A percentile compares a stretch with the other conserved stretches of the same genome.
Conservation (phyloP, 2,113 vertebrate species). For the Cacatua alba region DNA sequence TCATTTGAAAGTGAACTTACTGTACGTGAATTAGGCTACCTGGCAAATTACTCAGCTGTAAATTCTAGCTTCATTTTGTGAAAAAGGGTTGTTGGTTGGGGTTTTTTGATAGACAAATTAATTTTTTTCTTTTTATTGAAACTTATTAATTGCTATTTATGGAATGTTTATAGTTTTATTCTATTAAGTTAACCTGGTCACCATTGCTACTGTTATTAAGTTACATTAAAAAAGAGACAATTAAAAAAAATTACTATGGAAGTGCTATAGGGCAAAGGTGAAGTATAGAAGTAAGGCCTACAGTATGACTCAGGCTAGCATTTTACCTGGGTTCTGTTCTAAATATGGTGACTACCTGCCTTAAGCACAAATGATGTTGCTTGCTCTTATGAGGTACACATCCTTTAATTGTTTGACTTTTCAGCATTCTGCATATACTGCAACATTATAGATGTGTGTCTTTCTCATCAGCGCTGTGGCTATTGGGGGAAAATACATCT, state of each 20-base stretch:
- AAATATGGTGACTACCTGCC: background rate
- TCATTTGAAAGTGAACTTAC: conserved; percentile 5
- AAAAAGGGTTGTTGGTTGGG: background rate
- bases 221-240: background rate
- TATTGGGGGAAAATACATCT: background rate
- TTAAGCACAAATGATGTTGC: conserved; percentile 5
- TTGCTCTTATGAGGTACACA: background rate
- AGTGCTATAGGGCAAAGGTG: background rate
- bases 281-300: background rate
- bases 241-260: background rate
- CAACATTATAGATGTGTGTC: background rate
- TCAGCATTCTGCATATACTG: background rate
- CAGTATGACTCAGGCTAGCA: background rate
- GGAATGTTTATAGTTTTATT: background rate
- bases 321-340: background rate
- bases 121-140: background rate
- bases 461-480: background rate
- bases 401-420: conserved; percentile 10
- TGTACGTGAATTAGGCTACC: background rate
- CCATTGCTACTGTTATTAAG: background rate
- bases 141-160: background rate
- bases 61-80: background rate
- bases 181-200: background rate
- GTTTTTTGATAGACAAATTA: background rate
- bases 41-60: background rate